A percentile compares a stretch with the other conserved stretches of the same genome.
Evolutionary conservation across 2,113 vertebrate species (phyloP).

Genomic region (Hippoglossus stenolepis): DNA sequence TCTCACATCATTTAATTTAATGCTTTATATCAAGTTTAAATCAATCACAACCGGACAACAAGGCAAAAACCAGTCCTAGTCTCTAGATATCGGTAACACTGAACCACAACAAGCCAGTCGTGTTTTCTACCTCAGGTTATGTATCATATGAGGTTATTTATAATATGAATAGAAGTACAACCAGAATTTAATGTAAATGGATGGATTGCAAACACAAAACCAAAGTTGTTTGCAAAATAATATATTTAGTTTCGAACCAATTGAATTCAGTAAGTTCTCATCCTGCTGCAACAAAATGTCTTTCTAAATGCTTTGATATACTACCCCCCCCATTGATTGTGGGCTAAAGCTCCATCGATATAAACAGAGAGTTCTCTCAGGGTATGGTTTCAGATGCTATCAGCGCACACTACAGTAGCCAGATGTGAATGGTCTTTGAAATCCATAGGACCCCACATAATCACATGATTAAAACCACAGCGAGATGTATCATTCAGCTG

Average conservation of each 20-base stretch:
- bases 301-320: constrained; percentile 29
- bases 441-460: too few relatives aligned
- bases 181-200: constrained; percentile 14
- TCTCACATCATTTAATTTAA: neutral
- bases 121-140: constrained; percentile 70
- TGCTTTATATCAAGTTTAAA: constrained; percentile 2
- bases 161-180: constrained; percentile 36
- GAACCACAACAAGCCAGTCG: constrained; percentile 39
- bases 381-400: too few relatives aligned
- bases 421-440: too few relatives aligned
- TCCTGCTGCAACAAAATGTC: constrained; percentile 36
- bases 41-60: constrained; percentile 9
- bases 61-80: neutral
- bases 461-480: too few relatives aligned
- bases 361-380: too few relatives aligned
- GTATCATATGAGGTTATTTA: constrained; percentile 54
- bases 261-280: constrained; percentile 10
- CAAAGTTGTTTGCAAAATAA: constrained; percentile 30
- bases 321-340: constrained; percentile 4
- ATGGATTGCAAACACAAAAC: constrained; percentile 29
- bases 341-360: too few relatives aligned
- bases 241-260: constrained; percentile 3
- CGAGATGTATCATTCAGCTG: too few relatives aligned
- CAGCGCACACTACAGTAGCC: too few relatives aligned
- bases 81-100: constrained; percentile 22